Evolutionary conservation across 2,888 invertebrate genomes (phyloP), one percentile per base, ranked within the genome.

Genomic region (Apotomis betuletana): DNA sequence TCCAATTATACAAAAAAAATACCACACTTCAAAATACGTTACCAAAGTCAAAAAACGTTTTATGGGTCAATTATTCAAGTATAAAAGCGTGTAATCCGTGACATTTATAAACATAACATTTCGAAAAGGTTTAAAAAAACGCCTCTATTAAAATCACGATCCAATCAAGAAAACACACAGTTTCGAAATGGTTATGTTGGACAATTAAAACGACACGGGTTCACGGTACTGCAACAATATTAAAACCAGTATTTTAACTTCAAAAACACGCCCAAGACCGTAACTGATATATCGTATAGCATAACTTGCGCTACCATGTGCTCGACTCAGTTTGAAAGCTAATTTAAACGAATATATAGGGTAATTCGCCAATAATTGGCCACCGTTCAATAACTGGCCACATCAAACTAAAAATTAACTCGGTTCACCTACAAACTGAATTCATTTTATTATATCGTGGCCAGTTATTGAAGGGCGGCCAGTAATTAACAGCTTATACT

Each of bases 41-140:
- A 67, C 51, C 41, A 61, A 70, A 65, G 52, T n/a, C 58, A 9
- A 62, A 58, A 58, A 72, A 54, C 59, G 15, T 46, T 63, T 67
- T 68, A 72, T 63, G 61, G 67, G 77, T 77, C 83, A 85, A 85
- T 84, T 83, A 84, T 81, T 78, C 77, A 79, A 78, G 81, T 46
- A 83, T 82, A 79, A 80, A 85, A 84, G 81, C 83, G 79, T 83
- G 80, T 80, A 81, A 85, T 78, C 85, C 88, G 81, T 87, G 87
- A 85, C 87, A 88, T 89, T 87, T 87, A 84, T 85, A 87, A 87
- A 86, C 83, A 83, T 83, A 85, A 81, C 77, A 83, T 80, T 73
- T 46, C 13, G 41, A 72, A 70, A 75, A 63, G 60, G 51, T 68
- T 63, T 63, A 46, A 68, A 67, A 64, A 70, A 57, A 69, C 79